These are phyloP conservation scores for Sipha flava DNA, from an alignment of 1,140 invertebrate genomes.

Conservation along the genomic window DNA sequence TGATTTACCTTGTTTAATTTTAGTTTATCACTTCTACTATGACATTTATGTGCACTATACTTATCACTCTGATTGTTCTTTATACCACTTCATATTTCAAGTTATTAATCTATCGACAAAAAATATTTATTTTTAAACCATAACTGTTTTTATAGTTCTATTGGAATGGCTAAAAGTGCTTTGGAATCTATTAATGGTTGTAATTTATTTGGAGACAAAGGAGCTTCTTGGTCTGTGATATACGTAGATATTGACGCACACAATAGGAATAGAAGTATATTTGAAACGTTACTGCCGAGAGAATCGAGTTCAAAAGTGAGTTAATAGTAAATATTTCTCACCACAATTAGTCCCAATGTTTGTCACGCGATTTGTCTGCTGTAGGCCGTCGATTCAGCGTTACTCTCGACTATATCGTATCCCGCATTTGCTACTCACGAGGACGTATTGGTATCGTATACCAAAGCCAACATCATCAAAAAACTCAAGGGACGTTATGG, in stretches of 20 bases:
- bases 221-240: conserved; percentile 94
- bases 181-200: conserved; percentile 98
- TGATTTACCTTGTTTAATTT: too few species aligned
- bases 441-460: conserved; percentile 72
- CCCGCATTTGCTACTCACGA: conserved; percentile 97
- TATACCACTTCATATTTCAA: too few species aligned
- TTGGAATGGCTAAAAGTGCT: conserved; percentile 94
- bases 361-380: conserved; percentile 33
- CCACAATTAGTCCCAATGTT: background rate
- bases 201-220: conserved; percentile 95
- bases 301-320: conserved; percentile 95
- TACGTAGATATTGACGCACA: conserved; percentile 99
- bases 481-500: conserved; percentile 84
- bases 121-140: too few species aligned
- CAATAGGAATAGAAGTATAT: conserved; percentile 96
- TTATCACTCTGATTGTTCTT: too few species aligned
- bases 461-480: conserved; percentile 77
- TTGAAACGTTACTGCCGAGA: conserved; percentile 93
- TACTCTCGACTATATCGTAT: conserved; percentile 89
- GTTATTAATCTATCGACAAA: too few species aligned
- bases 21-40: too few species aligned
- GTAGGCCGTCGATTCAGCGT: conserved; percentile 77
- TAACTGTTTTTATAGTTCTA: conserved; percentile 53
- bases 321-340: conserved; percentile 6
- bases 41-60: too few species aligned